Evolutionary conservation across 2,797 vertebrate genomes (phyloP), one percentile per base, ranked within the genome.

Genomic region (Danio aesculapii): DNA sequence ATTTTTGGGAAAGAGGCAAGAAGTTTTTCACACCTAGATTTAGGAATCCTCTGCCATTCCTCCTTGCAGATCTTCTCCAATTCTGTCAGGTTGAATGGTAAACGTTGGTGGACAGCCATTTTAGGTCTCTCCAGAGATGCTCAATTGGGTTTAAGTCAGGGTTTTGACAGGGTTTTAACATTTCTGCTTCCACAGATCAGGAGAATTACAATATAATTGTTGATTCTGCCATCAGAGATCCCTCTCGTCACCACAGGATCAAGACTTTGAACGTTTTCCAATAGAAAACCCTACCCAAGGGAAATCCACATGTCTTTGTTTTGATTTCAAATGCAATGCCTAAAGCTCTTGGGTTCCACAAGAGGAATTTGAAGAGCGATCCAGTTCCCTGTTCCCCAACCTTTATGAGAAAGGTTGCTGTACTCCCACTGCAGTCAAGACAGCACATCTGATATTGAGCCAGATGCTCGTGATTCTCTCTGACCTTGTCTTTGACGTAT

Each of bases 251-350:
- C 43, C 19, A 47, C 10, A 47, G 10, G 10, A 66, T 41, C 30
- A 14, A 62, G 30, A 41, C 30, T 0, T 43, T 8, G 17, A 43
- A 49, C 7, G 17, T 6, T 53, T 70, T 70, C 39, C 41, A 70
- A 30, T 17, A 55, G 30, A 53, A 14, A 53, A 14, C 5, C 9
- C 12, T 13, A 57, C 70, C 53, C 53, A 14, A 44, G 53, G 70
- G n/a, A 58, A 58, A 72, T 50, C 41, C 43, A 46, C 52, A 57
- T 3, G 6, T 44, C 52, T 71, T 43, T 71, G 52, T 57, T n/a
- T 58, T 58, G 70, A 72, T 58, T n/a, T 58, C 19, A 72, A 72
- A 46, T 57, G 7, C 43, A 72, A 58, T 44, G 9, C 17, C 9
- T 61, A 59, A 49, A 39, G 17, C 46, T 74, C 71, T 13, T 58